A percentile compares a stretch with the other conserved stretches of the same genome.
Evolutionary conservation across 2,888 invertebrate genomes (phyloP).

Genomic region (Campaea margaritaria): DNA sequence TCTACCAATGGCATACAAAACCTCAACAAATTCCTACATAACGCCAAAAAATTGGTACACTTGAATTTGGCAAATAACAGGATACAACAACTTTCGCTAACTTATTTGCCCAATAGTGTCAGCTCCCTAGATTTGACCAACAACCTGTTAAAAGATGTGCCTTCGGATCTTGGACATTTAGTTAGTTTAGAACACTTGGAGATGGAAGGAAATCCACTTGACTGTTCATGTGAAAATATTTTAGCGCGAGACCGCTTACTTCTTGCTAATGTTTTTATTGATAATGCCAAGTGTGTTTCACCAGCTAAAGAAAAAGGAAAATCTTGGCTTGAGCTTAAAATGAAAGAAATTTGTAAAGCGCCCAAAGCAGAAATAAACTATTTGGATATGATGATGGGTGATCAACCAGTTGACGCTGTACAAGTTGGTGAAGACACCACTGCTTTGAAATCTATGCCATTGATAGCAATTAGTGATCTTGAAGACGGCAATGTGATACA

Average conservation of each 20-base stretch:
- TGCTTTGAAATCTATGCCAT: constrained; percentile 72
- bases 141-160: constrained; percentile 86
- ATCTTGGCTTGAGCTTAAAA: constrained; percentile 85
- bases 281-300: constrained; percentile 83
- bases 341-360: constrained; percentile 81
- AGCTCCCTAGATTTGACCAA: constrained; percentile 87
- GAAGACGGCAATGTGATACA: constrained; percentile 75
- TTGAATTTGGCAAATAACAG: constrained; percentile 87
- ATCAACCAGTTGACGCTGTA: constrained; percentile 82
- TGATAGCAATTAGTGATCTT: constrained; percentile 67
- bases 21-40: constrained; percentile 84
- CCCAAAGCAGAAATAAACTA: constrained; percentile 64
- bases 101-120: constrained; percentile 84
- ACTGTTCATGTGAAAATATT: constrained; percentile 89
- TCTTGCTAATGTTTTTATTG: constrained; percentile 81
- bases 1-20: constrained; percentile 86
- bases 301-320: constrained; percentile 81
- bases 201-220: constrained; percentile 88
- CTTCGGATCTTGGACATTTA: constrained; percentile 84
- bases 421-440: constrained; percentile 68
- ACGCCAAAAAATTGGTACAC: constrained; percentile 85
- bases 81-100: constrained; percentile 80
- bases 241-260: constrained; percentile 86
- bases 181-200: constrained; percentile 86
- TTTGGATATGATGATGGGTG: constrained; percentile 87